Conservation (phyloP, 2,797 vertebrate genomes). For the Heteromormyrus szaboi region DNA sequence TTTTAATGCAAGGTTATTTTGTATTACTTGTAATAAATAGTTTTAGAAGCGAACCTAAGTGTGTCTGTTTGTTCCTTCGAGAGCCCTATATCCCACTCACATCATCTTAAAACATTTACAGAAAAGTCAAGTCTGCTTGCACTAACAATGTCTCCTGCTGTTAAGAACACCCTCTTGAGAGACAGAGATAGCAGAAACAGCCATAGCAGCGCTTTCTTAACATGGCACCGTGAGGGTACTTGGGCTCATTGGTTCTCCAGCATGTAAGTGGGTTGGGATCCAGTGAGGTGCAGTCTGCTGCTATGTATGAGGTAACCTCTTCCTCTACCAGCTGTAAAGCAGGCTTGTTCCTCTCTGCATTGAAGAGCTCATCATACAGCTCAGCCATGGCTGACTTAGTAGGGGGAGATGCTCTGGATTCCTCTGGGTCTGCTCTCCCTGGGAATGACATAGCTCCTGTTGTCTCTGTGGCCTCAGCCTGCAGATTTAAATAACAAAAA, state of each 20-base stretch:
- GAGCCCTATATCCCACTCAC: too few species aligned
- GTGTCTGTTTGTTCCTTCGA: too few species aligned
- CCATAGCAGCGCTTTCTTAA: not conserved
- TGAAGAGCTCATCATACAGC: not conserved
- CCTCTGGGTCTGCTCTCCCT: too few species aligned
- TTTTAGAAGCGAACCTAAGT: too few species aligned
- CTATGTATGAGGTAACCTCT: not conserved
- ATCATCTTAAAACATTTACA: not conserved
- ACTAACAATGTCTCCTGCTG: not conserved
- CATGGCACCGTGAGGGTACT: not conserved
- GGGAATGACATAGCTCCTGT: too few species aligned
- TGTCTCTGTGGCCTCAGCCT: too few species aligned
- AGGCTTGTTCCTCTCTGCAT: not conserved
- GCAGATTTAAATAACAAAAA: too few species aligned
- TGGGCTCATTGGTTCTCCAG: not conserved
- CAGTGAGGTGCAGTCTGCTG: not conserved
- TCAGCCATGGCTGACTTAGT: not conserved
- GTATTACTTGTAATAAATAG: too few species aligned
- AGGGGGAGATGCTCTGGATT: too few species aligned
- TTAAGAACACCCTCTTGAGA: not conserved
- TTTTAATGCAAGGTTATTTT: too few species aligned
- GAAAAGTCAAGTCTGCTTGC: not conserved
- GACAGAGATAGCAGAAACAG: not conserved
- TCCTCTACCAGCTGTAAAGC: too few species aligned
- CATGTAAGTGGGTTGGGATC: not conserved